Evolutionary conservation across 2,888 invertebrate genomes (phyloP).

Genomic region (Mystacides longicornis): DNA sequence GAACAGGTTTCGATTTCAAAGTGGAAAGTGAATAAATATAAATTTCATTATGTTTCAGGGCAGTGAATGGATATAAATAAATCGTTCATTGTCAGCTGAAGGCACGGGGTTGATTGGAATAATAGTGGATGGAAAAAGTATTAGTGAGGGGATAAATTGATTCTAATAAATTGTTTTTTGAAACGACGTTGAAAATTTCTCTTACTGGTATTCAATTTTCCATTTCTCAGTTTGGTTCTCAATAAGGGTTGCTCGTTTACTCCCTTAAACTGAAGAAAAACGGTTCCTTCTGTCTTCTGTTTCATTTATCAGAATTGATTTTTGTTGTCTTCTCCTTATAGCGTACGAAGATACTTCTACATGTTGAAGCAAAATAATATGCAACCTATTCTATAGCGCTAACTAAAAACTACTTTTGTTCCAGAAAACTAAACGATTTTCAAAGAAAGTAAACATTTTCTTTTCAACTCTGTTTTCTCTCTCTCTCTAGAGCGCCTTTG

Average conservation of each 20-base stretch:
- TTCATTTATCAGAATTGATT: constrained; percentile 24
- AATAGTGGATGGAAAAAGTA: background rate
- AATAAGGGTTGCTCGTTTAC: constrained; percentile 9
- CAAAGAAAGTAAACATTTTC: too few relatives aligned
- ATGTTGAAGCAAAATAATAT: too few relatives aligned
- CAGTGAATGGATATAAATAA: background rate
- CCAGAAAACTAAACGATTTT: too few relatives aligned
- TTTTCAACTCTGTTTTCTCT: too few relatives aligned
- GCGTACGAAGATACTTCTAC: too few relatives aligned
- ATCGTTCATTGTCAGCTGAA: background rate
- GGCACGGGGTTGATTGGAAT: background rate
- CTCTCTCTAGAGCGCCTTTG: too few relatives aligned
- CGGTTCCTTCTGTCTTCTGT: background rate
- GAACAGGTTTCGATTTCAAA: too few relatives aligned
- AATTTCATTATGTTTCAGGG: too few relatives aligned
- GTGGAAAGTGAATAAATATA: too few relatives aligned
- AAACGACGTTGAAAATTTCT: background rate
- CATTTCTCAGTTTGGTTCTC: constrained; percentile 8
- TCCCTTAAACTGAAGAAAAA: constrained; percentile 1
- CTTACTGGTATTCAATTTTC: constrained; percentile 1
- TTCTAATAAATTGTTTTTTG: background rate
- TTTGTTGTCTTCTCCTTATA: background rate
- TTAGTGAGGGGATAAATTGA: background rate
- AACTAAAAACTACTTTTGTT: too few relatives aligned
- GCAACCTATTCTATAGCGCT: too few relatives aligned